Conservation (phyloP, 2,888 invertebrate species). For the Agriopis leucophaearia region DNA sequence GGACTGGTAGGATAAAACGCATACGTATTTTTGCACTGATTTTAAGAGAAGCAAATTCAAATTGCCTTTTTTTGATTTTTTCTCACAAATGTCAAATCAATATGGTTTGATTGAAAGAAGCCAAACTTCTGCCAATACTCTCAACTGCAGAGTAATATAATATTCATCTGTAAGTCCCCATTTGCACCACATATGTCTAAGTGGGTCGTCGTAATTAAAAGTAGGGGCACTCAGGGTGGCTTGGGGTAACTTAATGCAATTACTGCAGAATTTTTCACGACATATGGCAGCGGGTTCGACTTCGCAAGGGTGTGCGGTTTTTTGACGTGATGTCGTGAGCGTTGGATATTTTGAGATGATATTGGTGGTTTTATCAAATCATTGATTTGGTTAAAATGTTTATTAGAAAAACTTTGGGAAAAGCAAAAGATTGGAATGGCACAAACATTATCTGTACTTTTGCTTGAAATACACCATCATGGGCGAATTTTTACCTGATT, state of each 20-base stretch:
- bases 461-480: too few species aligned
- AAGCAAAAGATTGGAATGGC: too few species aligned
- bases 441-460: too few species aligned
- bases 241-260: slow-evolving; percentile 84
- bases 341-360: not conserved
- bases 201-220: slow-evolving; percentile 83
- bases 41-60: too few species aligned
- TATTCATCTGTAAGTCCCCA: slow-evolving; percentile 40
- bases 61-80: too few species aligned
- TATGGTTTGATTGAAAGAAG: not conserved
- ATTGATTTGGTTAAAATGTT: not conserved
- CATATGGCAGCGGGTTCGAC: slow-evolving; percentile 76
- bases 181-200: slow-evolving; percentile 80
- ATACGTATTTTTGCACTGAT: too few species aligned
- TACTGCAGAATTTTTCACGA: slow-evolving; percentile 83
- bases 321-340: slow-evolving; percentile 40
- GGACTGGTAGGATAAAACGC: too few species aligned
- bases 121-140: not conserved
- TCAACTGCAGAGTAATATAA: slow-evolving; percentile 38
- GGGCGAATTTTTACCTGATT: too few species aligned
- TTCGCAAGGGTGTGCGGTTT: slow-evolving; percentile 62
- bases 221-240: slow-evolving; percentile 65
- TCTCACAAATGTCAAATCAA: not conserved
- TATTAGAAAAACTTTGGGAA: too few species aligned
- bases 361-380: not conserved